Conservation (phyloP, 2,113 vertebrate species). For the Spea bombifrons region DNA sequence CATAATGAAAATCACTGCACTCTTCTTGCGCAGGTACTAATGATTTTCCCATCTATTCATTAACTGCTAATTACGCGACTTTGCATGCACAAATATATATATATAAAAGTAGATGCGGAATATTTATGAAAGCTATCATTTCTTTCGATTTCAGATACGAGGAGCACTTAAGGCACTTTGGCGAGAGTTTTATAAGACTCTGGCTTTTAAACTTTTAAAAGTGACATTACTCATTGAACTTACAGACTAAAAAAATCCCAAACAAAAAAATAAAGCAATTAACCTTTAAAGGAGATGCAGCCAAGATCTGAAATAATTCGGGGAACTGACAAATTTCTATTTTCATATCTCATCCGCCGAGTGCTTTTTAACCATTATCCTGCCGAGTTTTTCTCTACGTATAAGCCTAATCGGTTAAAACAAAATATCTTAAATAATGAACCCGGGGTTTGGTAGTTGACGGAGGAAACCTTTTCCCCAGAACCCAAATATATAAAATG, state of each 20-base stretch:
- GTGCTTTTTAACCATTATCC: too few species aligned
- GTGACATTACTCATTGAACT: background rate
- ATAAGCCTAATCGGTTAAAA: too few species aligned
- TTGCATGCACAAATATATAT: background rate
- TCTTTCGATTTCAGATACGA: too few species aligned
- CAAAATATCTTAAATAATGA: too few species aligned
- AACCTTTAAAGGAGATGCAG: background rate
- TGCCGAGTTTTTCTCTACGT: too few species aligned
- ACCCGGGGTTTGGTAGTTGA: too few species aligned
- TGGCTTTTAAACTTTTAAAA: background rate
- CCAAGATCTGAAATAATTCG: background rate
- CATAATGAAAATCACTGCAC: conserved; percentile 25
- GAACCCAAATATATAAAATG: too few species aligned
- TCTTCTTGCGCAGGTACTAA: conserved; percentile 24
- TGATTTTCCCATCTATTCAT: conserved; percentile 46
- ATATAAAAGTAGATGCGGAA: conserved; percentile 1
- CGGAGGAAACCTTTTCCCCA: too few species aligned
- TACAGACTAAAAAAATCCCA: too few species aligned
- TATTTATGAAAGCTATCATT: conserved; percentile 8
- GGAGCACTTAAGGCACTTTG: background rate
- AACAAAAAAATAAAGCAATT: background rate
- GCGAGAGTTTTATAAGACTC: background rate
- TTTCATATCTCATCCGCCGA: too few species aligned
- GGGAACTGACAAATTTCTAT: background rate
- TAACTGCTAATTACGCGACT: conserved; percentile 36